These are phyloP conservation scores for Danio tinwini DNA, from an alignment of 2,797 vertebrate species.

Conservation along the genomic window DNA sequence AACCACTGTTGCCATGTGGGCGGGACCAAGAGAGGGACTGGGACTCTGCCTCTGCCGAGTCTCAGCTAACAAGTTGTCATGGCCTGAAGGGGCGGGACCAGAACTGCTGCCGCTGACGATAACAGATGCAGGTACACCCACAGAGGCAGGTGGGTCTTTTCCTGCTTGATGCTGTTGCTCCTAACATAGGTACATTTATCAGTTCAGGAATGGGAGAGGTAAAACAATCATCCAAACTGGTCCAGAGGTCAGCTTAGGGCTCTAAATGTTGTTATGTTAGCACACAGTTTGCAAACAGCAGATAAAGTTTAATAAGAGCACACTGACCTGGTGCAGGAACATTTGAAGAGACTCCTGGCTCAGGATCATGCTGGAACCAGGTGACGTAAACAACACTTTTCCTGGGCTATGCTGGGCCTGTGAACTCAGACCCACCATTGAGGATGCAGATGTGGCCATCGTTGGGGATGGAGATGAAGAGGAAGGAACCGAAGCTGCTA, in stretches of 20 bases:
- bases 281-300: constrained; percentile 58
- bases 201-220: constrained; percentile 70
- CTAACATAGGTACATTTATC: constrained; percentile 80
- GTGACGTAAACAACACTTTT: constrained; percentile 87
- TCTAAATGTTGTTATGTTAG: constrained; percentile 70
- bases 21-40: constrained; percentile 80
- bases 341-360: constrained; percentile 93
- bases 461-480: constrained; percentile 77
- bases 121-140: constrained; percentile 87
- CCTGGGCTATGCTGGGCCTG: constrained; percentile 86
- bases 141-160: constrained; percentile 81
- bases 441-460: constrained; percentile 73
- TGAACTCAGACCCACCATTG: constrained; percentile 76
- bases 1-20: constrained; percentile 86
- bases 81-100: constrained; percentile 81
- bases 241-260: constrained; percentile 70
- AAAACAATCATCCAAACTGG: constrained; percentile 74
- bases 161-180: constrained; percentile 83
- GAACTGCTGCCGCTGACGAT: constrained; percentile 88
- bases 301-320: not conserved
- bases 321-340: constrained; percentile 94
- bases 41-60: constrained; percentile 81
- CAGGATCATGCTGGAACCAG: constrained; percentile 83
- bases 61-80: constrained; percentile 83
- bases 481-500: constrained; percentile 71